These are phyloP conservation scores for Saccostrea echinata DNA, from an alignment of 1,140 invertebrate species.

Conservation along the genomic window DNA sequence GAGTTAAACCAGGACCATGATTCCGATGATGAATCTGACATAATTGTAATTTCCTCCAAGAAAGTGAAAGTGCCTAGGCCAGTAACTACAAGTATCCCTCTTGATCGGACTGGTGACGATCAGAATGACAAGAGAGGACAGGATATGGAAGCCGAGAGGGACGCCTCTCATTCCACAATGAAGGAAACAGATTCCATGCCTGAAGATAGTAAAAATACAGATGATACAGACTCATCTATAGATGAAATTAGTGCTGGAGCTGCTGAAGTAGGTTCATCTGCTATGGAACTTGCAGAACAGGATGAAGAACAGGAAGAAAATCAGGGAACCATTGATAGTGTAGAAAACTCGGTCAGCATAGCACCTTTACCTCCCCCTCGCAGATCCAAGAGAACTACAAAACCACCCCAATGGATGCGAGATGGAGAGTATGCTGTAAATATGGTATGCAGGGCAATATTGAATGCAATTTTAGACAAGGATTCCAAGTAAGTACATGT, in stretches of 20 bases:
- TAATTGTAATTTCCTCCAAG: background rate
- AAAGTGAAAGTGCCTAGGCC: slow-evolving; percentile 21
- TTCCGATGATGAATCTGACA: slow-evolving; percentile 15
- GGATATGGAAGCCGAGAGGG: background rate
- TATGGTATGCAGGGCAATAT: no score
- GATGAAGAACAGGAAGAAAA: background rate
- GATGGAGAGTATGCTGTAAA: no score
- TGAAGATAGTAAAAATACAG: background rate
- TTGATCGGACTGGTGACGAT: background rate
- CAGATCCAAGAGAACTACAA: no score
- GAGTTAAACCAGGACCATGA: no score
- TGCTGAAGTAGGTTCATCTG: background rate
- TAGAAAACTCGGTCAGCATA: background rate
- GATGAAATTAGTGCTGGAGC: background rate
- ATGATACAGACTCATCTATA: no score
- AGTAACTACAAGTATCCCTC: background rate
- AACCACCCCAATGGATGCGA: no score
- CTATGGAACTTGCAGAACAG: background rate
- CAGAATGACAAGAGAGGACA: no score
- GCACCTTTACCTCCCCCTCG: background rate
- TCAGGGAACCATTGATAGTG: background rate
- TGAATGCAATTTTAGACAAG: no score
- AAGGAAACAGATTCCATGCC: background rate
- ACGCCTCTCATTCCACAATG: background rate
- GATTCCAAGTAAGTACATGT: background rate